Percentiles rank a stretch among this genome's conserved stretches.
Evolutionary conservation across 2,888 invertebrate species (phyloP).

Genomic region (Ennomos quercinarius): DNA sequence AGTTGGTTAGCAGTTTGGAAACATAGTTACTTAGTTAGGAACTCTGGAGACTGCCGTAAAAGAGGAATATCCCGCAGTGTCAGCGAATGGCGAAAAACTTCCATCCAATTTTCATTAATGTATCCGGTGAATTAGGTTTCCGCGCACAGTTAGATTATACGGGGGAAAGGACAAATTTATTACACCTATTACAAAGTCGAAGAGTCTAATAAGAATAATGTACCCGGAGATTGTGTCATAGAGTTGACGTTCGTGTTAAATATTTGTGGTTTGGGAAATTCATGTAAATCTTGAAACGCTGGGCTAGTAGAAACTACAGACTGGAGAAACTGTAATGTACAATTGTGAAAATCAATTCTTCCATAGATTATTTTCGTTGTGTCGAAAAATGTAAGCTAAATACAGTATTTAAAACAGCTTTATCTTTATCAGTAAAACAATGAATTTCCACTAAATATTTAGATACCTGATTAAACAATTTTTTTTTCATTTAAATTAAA

Average conservation of each 20-base stretch:
- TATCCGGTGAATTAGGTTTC: slow-evolving; percentile 37
- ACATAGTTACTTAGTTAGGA: slow-evolving; percentile 45
- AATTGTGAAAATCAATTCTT: too few relatives aligned
- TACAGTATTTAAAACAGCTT: too few relatives aligned
- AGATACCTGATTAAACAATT: too few relatives aligned
- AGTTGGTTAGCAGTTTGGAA: slow-evolving; percentile 43
- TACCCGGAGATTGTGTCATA: slow-evolving; percentile 14
- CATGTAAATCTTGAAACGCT: too few relatives aligned
- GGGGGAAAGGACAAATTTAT: slow-evolving; percentile 35
- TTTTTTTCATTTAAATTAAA: too few relatives aligned
- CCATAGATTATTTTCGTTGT: too few relatives aligned
- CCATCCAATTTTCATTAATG: slow-evolving; percentile 41
- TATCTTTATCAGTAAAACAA: too few relatives aligned
- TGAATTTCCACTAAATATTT: too few relatives aligned
- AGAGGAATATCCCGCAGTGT: slow-evolving; percentile 30
- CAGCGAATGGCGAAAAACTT: slow-evolving; percentile 35
- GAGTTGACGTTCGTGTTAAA: neutral
- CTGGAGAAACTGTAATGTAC: too few relatives aligned
- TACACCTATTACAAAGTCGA: slow-evolving; percentile 35
- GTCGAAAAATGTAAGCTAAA: too few relatives aligned
- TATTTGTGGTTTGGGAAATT: too few relatives aligned
- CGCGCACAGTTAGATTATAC: slow-evolving; percentile 27
- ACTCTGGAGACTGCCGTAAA: slow-evolving; percentile 38
- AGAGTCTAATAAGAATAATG: slow-evolving; percentile 16
- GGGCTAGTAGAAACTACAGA: too few relatives aligned